Evolutionary conservation across 2,113 vertebrate species (phyloP).

Genomic region (Melanerpes formicivorus): DNA sequence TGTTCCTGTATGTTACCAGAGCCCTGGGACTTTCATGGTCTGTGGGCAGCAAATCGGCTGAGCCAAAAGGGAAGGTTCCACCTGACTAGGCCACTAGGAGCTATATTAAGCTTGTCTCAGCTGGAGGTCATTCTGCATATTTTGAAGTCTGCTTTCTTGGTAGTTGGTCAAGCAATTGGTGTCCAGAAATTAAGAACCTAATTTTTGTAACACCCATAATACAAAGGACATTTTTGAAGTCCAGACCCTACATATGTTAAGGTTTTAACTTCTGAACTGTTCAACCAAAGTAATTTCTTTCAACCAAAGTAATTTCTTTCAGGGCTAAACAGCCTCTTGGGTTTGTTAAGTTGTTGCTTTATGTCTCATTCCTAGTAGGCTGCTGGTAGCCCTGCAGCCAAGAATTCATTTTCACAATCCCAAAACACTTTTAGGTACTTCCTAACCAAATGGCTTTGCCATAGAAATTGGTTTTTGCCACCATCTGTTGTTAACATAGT

Average conservation of each 20-base stretch:
- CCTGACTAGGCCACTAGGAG: constrained; percentile 58
- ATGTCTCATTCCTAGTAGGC: neutral
- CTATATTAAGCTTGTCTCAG: constrained; percentile 69
- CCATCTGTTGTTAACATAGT: constrained; percentile 20
- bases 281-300: constrained; percentile 7
- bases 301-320: constrained; percentile 10
- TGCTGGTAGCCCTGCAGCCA: constrained; percentile 26
- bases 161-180: constrained; percentile 45
- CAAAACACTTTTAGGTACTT: constrained; percentile 41
- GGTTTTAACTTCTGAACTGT: neutral
- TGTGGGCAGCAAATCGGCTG: constrained; percentile 60
- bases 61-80: constrained; percentile 68
- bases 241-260: neutral
- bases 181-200: constrained; percentile 28
- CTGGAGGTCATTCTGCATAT: constrained; percentile 64
- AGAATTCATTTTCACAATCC: constrained; percentile 51
- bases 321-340: neutral
- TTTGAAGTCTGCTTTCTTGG: constrained; percentile 58
- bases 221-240: neutral
- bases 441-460: constrained; percentile 35
- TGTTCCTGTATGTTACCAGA: constrained; percentile 27
- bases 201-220: neutral
- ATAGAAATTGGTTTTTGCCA: neutral
- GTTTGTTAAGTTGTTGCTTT: neutral
- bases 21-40: constrained; percentile 63